Percentiles rank a stretch among this genome's conserved stretches.
phyloP scores from a whole-genome alignment of 2,888 invertebrate species.

The Melinopterus prodromus region DNA sequence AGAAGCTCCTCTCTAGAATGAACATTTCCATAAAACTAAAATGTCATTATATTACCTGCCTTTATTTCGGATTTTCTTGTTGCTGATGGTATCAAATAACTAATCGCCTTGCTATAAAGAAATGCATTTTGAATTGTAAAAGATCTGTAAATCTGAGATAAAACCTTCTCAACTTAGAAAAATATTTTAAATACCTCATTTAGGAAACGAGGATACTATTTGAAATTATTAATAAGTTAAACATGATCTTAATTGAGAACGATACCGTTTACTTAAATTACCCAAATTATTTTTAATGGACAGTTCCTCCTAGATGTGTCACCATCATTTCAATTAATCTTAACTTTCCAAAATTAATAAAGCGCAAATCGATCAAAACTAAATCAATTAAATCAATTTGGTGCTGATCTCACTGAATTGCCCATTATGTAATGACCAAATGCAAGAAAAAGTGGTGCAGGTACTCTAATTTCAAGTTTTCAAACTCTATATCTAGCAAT shows the following conservation, averaged over 20 bases:
- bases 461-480: not conserved
- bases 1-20: no score
- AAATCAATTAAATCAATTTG: not conserved
- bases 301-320: no score
- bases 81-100: no score
- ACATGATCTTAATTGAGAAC: not conserved
- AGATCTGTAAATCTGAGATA: no score
- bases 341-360: not conserved
- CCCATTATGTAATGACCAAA: not conserved
- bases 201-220: not conserved
- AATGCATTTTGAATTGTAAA: no score
- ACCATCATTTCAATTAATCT: no score
- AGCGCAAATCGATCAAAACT: not conserved
- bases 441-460: not conserved
- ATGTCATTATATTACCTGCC: no score
- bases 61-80: no score
- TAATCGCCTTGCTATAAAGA: no score
- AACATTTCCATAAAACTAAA: no score
- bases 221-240: not conserved
- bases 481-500: not conserved
- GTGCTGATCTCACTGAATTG: not conserved
- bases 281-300: not conserved
- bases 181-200: not conserved
- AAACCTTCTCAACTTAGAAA: no score
- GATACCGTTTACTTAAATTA: not conserved